These are phyloP conservation scores for Meteorus colon DNA, from an alignment of 2,888 invertebrate genomes.

Conservation along the genomic window DNA sequence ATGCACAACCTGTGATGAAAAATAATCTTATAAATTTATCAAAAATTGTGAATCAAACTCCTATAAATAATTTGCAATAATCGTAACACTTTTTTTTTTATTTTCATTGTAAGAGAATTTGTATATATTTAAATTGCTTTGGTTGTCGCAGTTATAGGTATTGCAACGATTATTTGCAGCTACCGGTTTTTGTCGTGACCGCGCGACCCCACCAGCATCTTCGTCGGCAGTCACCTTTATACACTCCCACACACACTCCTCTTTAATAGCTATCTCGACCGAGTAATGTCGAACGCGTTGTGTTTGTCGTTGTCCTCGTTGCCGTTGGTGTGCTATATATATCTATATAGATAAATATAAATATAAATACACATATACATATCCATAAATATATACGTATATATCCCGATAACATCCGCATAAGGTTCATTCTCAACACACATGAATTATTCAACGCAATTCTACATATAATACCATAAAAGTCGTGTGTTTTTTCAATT, in stretches of 20 bases:
- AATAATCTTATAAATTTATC: no score
- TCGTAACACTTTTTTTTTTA: not conserved
- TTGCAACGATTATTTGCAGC: not conserved
- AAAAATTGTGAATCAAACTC: no score
- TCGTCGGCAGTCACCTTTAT: not conserved
- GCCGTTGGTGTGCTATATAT: no score
- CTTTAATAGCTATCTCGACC: not conserved
- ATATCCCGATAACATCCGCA: not conserved
- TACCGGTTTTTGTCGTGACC: not conserved
- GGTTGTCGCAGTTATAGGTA: not conserved
- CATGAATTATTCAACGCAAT: constrained; percentile 7
- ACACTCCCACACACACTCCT: not conserved
- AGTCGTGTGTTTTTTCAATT: constrained; percentile 22
- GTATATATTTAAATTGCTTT: not conserved
- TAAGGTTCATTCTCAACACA: not conserved
- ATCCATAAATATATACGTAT: not conserved
- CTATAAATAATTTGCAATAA: not conserved
- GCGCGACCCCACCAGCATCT: not conserved
- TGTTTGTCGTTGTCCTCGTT: not conserved
- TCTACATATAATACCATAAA: constrained; percentile 4
- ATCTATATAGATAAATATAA: no score
- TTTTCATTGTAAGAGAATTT: not conserved
- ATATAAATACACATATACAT: not conserved
- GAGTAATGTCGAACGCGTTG: not conserved
- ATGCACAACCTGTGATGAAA: no score